phyloP scores from a whole-genome alignment of 2,113 vertebrate genomes.

The Lepus americanus region DNA sequence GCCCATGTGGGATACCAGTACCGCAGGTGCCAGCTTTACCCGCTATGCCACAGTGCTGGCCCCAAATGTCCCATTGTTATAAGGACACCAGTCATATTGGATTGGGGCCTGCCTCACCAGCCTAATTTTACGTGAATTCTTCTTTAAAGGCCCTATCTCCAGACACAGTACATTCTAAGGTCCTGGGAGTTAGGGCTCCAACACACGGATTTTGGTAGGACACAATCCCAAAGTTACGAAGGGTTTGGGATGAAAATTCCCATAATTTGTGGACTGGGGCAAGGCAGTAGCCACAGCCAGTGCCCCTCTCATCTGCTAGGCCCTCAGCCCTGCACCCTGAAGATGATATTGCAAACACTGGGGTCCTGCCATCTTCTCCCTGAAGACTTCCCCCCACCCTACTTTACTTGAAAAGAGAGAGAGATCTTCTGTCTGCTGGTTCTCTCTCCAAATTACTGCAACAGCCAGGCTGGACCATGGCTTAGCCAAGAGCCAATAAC shows the following conservation, averaged over 20 bases:
- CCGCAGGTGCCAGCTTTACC: too few relatives aligned
- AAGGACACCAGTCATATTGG: not conserved
- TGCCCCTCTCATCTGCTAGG: not conserved
- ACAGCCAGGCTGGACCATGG: too few relatives aligned
- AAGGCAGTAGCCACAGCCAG: not conserved
- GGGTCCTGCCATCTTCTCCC: not conserved
- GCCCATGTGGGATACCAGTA: too few relatives aligned
- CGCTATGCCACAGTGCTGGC: too few relatives aligned
- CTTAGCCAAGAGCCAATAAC: too few relatives aligned
- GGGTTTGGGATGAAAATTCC: not conserved
- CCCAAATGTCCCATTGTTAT: too few relatives aligned
- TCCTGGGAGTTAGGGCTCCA: not conserved
- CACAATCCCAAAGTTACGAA: not conserved
- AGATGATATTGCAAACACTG: not conserved
- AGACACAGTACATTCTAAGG: not conserved
- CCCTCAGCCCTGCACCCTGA: not conserved
- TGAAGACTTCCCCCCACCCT: too few relatives aligned
- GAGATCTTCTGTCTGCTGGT: too few relatives aligned
- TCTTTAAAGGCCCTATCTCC: slow-evolving; percentile 17
- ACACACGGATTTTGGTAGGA: not conserved
- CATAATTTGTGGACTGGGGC: not conserved
- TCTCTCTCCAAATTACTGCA: too few relatives aligned
- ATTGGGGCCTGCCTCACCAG: not conserved
- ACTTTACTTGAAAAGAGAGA: too few relatives aligned
- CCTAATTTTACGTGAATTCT: slow-evolving; percentile 35